Evolutionary conservation across 2,113 vertebrate genomes (phyloP).

Genomic region (Lepidothrix coronata): DNA sequence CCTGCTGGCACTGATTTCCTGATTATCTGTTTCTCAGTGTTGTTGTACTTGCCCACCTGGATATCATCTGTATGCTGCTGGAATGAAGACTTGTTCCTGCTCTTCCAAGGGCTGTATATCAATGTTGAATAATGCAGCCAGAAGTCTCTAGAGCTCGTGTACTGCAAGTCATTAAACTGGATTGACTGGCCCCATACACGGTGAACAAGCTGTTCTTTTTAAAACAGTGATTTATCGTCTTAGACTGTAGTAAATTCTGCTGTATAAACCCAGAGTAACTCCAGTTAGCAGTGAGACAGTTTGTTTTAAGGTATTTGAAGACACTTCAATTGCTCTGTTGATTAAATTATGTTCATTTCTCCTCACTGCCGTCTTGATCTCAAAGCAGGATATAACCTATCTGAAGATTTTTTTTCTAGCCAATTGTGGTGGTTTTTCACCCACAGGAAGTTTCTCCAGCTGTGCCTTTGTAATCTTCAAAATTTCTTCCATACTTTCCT

Average conservation of each 20-base stretch:
- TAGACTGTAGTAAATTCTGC: not conserved
- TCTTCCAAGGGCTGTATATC: not conserved
- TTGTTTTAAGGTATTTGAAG: not conserved
- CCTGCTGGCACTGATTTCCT: not conserved
- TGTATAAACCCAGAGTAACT: not conserved
- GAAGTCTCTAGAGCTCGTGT: not conserved
- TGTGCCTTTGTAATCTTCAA: not conserved
- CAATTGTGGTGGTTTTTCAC: not conserved
- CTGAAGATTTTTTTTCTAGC: not conserved
- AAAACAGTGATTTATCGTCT: not conserved
- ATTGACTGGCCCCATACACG: not conserved
- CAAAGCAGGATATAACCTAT: not conserved
- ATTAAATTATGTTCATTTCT: not conserved
- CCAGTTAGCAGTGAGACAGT: not conserved
- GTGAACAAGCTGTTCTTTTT: not conserved
- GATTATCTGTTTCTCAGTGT: not conserved
- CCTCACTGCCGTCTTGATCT: not conserved
- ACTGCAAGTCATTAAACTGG: conserved; percentile 10
- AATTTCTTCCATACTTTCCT: not conserved
- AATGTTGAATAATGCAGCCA: not conserved
- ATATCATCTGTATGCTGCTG: not conserved
- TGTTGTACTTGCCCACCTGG: not conserved
- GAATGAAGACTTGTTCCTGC: not conserved
- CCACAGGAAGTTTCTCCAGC: not conserved
- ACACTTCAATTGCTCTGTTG: not conserved